Percentiles rank a stretch among this genome's conserved stretches.
Conservation (phyloP, 1,140 invertebrate genomes). For the Apis cerana region DNA sequence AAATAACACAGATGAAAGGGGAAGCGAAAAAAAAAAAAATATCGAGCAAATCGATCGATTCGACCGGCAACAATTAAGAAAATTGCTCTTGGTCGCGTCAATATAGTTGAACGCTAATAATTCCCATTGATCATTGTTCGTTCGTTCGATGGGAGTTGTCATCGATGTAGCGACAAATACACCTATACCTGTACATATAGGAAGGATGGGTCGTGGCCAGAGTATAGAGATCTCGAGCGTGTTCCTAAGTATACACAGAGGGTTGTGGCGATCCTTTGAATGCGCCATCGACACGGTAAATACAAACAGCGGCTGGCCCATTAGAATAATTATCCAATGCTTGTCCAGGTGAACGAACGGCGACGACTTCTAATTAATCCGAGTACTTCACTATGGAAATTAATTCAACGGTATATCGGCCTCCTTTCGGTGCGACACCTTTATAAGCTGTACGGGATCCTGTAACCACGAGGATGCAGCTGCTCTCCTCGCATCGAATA, state of each 20-base stretch:
- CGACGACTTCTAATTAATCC: slow-evolving; percentile 60
- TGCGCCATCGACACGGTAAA: slow-evolving; percentile 63
- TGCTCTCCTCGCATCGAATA: slow-evolving; percentile 4
- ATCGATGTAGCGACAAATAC: background rate
- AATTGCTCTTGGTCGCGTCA: background rate
- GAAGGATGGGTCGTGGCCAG: background rate
- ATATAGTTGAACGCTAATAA: background rate
- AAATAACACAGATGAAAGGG: too few relatives aligned
- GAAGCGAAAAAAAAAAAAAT: too few relatives aligned
- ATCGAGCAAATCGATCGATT: background rate
- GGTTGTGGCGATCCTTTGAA: slow-evolving; percentile 63
- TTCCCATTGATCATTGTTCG: background rate
- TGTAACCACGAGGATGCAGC: background rate
- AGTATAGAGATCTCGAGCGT: background rate
- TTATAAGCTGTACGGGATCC: background rate
- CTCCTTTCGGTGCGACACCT: slow-evolving; percentile 4
- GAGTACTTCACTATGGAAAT: slow-evolving; percentile 52
- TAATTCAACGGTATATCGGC: slow-evolving; percentile 39
- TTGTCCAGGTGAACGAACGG: slow-evolving; percentile 32
- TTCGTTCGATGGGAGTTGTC: background rate
- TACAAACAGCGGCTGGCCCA: slow-evolving; percentile 64
- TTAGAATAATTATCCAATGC: slow-evolving; percentile 72
- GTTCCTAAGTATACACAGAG: slow-evolving; percentile 47
- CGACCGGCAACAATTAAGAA: background rate
- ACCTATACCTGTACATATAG: background rate